Evolutionary conservation across 2,797 vertebrate genomes (phyloP).

Genomic region (Diplodus sargus): DNA sequence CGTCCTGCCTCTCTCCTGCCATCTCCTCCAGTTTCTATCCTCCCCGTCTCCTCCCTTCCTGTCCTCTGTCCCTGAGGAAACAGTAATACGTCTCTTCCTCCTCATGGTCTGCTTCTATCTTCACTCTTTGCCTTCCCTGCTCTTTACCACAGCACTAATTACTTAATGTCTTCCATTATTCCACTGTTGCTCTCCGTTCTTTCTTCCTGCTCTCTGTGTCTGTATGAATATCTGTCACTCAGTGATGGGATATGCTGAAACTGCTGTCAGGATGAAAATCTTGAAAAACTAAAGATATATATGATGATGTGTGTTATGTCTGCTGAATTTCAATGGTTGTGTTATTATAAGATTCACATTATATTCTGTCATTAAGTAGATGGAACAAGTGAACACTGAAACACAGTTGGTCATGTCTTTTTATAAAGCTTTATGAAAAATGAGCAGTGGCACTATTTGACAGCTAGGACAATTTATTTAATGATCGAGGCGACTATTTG

Average conservation of each 20-base stretch:
- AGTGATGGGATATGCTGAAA: not conserved
- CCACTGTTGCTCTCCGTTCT: constrained; percentile 11
- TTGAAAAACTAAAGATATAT: not conserved
- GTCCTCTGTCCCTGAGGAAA: constrained; percentile 67
- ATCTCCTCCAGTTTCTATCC: constrained; percentile 59
- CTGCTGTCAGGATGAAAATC: not conserved
- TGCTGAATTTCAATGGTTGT: not conserved
- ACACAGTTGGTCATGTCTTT: no score
- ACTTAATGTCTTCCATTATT: constrained; percentile 41
- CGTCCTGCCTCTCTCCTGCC: constrained; percentile 42
- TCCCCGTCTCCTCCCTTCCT: constrained; percentile 61
- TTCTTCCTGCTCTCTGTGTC: not conserved
- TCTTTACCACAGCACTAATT: constrained; percentile 43
- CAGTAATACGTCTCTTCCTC: constrained; percentile 58
- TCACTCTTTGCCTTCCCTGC: constrained; percentile 3
- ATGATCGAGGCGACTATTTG: not conserved
- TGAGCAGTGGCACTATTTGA: not conserved
- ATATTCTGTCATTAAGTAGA: not conserved
- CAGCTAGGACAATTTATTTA: not conserved
- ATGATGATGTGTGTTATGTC: not conserved
- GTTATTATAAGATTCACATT: not conserved
- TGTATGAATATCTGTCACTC: constrained; percentile 8
- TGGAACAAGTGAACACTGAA: not conserved
- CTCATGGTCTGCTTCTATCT: constrained; percentile 34
- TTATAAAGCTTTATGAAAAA: no score